These are phyloP conservation scores for Nesospiza acunhae DNA, from an alignment of 2,113 vertebrate genomes.

Conservation along the genomic window DNA sequence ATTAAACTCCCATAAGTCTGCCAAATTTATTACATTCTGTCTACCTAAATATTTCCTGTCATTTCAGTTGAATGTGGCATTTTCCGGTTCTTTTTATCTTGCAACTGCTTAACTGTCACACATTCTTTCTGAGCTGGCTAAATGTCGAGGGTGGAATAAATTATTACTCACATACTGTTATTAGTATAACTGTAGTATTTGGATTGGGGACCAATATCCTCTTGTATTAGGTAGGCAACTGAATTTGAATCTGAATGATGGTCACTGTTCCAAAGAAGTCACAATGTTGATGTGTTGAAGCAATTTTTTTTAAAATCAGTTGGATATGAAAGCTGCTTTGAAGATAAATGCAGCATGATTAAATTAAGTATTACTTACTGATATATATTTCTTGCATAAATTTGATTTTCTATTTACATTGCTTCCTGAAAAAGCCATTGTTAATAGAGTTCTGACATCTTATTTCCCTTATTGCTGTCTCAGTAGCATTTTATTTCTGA, in stretches of 20 bases:
- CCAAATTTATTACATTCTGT: conserved; percentile 61
- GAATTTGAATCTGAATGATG: conserved; percentile 37
- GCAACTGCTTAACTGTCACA: conserved; percentile 50
- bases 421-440: conserved; percentile 52
- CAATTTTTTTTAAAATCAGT: background rate
- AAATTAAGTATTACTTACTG: conserved; percentile 49
- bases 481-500: conserved; percentile 60
- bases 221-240: background rate
- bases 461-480: conserved; percentile 66
- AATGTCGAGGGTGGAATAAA: conserved; percentile 54
- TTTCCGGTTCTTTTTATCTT: conserved; percentile 67
- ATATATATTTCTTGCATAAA: conserved; percentile 63
- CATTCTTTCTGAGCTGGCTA: conserved; percentile 30
- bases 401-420: conserved; percentile 62
- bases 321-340: conserved; percentile 33
- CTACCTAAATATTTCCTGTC: conserved; percentile 66
- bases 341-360: conserved; percentile 43
- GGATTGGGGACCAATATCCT: background rate
- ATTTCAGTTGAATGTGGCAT: conserved; percentile 62
- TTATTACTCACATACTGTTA: conserved; percentile 49
- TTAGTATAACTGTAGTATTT: conserved; percentile 51
- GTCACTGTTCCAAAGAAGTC: conserved; percentile 4
- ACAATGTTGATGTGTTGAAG: background rate
- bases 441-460: conserved; percentile 70
- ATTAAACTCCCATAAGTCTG: conserved; percentile 50